These are phyloP conservation scores for Psammodynastes pulverulentus DNA, from an alignment of 2,113 vertebrate species.

Conservation along the genomic window DNA sequence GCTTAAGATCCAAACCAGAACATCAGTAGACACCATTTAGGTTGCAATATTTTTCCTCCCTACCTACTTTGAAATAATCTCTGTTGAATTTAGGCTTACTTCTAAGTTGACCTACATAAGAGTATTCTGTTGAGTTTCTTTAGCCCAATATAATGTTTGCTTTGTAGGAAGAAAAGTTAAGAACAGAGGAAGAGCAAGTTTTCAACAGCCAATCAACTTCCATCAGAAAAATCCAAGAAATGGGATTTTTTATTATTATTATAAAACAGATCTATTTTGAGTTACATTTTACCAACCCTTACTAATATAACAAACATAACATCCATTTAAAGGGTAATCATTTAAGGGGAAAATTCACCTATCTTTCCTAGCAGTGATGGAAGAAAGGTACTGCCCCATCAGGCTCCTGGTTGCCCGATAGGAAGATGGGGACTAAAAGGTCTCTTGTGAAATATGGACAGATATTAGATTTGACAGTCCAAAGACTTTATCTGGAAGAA, in stretches of 20 bases:
- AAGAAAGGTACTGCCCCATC: background rate
- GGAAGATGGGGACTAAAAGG: fast-evolving
- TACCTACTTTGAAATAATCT: background rate
- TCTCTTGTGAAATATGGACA: background rate
- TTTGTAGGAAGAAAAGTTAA: background rate
- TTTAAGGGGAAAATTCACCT: background rate
- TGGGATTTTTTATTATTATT: background rate
- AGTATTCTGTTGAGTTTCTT: background rate
- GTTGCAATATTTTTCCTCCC: background rate
- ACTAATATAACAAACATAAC: background rate
- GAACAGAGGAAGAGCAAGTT: background rate
- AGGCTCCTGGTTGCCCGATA: background rate
- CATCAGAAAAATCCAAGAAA: background rate
- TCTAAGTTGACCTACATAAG: background rate
- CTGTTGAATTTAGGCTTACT: background rate
- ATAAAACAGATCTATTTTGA: background rate
- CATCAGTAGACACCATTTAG: background rate
- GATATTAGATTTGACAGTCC: background rate
- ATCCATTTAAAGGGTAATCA: background rate
- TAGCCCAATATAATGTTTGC: background rate
- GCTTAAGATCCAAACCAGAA: background rate
- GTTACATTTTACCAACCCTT: background rate
- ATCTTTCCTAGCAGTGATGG: background rate
- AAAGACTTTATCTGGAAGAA: slow-evolving; percentile 28
- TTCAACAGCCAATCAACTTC: background rate